Base-by-base conservation (phyloP, 2,888 invertebrate genomes). In the Acleris literana region DNA sequence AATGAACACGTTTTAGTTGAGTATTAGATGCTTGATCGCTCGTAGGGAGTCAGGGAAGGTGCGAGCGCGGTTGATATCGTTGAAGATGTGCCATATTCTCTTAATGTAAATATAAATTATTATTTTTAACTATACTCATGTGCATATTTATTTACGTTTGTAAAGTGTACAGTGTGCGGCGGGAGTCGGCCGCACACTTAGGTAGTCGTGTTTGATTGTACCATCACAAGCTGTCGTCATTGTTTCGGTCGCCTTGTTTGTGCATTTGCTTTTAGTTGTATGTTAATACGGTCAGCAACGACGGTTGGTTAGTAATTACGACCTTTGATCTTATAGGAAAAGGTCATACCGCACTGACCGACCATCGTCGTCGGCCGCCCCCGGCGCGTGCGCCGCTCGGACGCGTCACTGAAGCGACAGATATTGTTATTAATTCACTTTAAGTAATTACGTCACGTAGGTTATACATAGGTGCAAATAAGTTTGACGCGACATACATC, bases 81-180 rank as follows among this genome's bases (percentile, higher is more conserved):
- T 78, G 80, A 85, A 87, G 90, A 90, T 91, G 92, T 92, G 92
- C 92, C 92, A 92, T 92, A 92, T 92, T 90, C 90, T 91, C 86
- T 86, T 89, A 88, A 83, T 92, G 91, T 92, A 92, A 92, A 92
- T 92, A 92, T 91, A 90, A 87, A 87, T 85, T 86, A 90, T 87
- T 85, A 83, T 80, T 82, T 82, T 79, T 87, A 82, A 81, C 78
- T 84, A 86, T 80, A 87, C 86, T 74, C 72, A 87, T 86, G 83
- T 86, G 87, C 86, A 89, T 92, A 91, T 91, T 91, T 92, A 92
- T 91, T 91, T 85, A 87, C 82, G 78, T 83, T 80, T 84, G 77
- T 87, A 81, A 79, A 84, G 80, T 85, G 79, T 83, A 72, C 71
- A 69, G 80, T 76, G 76, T 77, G 79, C 79, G 74, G 76, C 56